These are phyloP conservation scores for Carterocephalus palaemon DNA, from an alignment of 2,888 invertebrate species.

Conservation along the genomic window DNA sequence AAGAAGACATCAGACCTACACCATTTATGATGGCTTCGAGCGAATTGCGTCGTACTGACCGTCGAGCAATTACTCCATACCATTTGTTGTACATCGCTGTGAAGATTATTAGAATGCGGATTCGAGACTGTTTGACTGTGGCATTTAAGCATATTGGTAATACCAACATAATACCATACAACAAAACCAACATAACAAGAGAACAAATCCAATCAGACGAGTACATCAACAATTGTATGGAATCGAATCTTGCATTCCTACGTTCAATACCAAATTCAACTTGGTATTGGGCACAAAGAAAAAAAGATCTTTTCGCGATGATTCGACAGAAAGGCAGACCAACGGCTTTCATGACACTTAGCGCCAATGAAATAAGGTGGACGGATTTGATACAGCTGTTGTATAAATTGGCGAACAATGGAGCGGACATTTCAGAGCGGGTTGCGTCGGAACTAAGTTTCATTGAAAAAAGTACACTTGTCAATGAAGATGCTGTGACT, in stretches of 20 bases:
- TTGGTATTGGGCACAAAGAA: slow-evolving; percentile 46
- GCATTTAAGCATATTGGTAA: slow-evolving; percentile 27
- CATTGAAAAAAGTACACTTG: slow-evolving; percentile 34
- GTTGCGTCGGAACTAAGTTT: slow-evolving; percentile 26
- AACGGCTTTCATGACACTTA: slow-evolving; percentile 50
- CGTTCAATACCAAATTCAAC: slow-evolving; percentile 47
- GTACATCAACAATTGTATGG: slow-evolving; percentile 32
- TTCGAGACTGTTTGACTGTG: slow-evolving; percentile 12
- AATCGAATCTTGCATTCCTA: slow-evolving; percentile 41
- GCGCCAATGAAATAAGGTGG: slow-evolving; percentile 53
- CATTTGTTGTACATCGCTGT: slow-evolving; percentile 41
- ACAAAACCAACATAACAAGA: slow-evolving; percentile 21
- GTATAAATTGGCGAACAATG: slow-evolving; percentile 1
- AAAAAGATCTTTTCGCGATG: slow-evolving; percentile 53
- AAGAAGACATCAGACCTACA: slow-evolving; percentile 32
- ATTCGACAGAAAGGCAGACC: slow-evolving; percentile 50
- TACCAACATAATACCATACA: slow-evolving; percentile 32
- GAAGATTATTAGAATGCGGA: slow-evolving; percentile 39
- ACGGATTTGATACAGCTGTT: slow-evolving; percentile 31
- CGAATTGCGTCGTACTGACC: slow-evolving; percentile 41
- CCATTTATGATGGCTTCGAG: slow-evolving; percentile 41
- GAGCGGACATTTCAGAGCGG: background rate
- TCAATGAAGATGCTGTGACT: slow-evolving; percentile 44
- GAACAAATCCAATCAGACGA: slow-evolving; percentile 31
- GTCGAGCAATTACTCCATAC: slow-evolving; percentile 41